Percentiles rank a stretch among this genome's conserved stretches.
Evolutionary conservation across 2,797 vertebrate genomes (phyloP).

Genomic region (Rhadinocentrus ornatus): DNA sequence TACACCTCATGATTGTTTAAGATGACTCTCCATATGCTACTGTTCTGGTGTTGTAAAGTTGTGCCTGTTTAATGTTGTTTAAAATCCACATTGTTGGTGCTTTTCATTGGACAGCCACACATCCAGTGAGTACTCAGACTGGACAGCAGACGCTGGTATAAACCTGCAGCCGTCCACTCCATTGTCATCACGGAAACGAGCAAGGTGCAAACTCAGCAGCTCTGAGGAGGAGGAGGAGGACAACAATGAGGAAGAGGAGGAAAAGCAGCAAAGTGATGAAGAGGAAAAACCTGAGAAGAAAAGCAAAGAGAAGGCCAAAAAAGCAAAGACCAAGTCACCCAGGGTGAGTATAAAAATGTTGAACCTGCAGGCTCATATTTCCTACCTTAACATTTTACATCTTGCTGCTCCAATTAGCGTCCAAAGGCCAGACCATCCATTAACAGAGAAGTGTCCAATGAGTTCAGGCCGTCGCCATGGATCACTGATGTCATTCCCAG

Average conservation of each 20-base stretch:
- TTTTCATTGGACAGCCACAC: constrained; percentile 82
- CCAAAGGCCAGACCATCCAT: constrained; percentile 80
- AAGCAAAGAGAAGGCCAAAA: constrained; percentile 77
- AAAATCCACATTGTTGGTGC: not conserved
- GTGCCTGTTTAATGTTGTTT: not conserved
- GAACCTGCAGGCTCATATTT: not conserved
- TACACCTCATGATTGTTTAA: not conserved
- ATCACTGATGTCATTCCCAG: constrained; percentile 95
- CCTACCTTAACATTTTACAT: constrained; percentile 3
- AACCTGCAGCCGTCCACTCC: constrained; percentile 89
- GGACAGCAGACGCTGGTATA: constrained; percentile 94
- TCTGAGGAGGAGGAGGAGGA: constrained; percentile 90
- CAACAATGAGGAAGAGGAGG: constrained; percentile 79
- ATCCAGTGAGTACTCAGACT: constrained; percentile 94
- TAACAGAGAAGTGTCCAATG: constrained; percentile 86
- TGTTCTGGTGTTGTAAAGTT: not conserved
- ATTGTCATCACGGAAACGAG: constrained; percentile 84
- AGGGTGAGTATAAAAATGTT: constrained; percentile 76
- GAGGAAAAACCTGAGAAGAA: constrained; percentile 76
- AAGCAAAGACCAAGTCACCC: constrained; percentile 75
- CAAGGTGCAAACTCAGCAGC: constrained; percentile 84
- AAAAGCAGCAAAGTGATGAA: constrained; percentile 83
- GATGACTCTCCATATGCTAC: not conserved
- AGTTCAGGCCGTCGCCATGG: constrained; percentile 93
- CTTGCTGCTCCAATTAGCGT: constrained; percentile 60